A percentile compares a stretch with the other conserved stretches of the same genome.
Conservation (phyloP, 2,113 vertebrate genomes). For the Cathartes aura region DNA sequence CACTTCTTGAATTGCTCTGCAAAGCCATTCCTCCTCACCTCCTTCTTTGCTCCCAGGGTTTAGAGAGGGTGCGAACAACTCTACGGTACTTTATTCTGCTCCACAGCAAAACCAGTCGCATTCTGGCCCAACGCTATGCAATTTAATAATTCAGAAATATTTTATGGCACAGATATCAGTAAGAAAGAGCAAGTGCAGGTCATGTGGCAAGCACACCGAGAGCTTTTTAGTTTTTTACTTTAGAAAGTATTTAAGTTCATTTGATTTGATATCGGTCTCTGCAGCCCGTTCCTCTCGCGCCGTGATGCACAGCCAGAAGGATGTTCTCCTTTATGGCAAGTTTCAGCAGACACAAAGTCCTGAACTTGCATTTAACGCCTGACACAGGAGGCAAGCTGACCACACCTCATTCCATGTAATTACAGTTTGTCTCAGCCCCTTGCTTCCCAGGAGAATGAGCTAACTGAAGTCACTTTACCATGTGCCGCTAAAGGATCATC, state of each 20-base stretch:
- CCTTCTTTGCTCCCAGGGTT: neutral
- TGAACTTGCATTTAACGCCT: neutral
- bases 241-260: neutral
- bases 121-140: accelerated
- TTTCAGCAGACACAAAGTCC: neutral
- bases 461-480: neutral
- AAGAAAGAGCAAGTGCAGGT: neutral
- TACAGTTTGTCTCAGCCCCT: neutral
- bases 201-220: neutral
- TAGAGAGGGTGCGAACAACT: accelerated
- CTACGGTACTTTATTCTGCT: accelerated
- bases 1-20: neutral
- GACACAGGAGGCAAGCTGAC: neutral
- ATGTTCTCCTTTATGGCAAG: neutral
- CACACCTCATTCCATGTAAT: neutral
- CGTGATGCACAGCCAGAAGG: neutral
- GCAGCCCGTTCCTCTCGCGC: accelerated
- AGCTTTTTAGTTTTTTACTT: neutral
- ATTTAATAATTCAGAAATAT: neutral
- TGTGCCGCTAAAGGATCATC: neutral
- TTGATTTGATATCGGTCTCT: neutral
- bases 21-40: neutral
- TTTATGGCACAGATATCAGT: neutral
- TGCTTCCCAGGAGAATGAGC: neutral
- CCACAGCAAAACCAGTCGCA: accelerated